Evolutionary conservation across 2,113 vertebrate genomes (phyloP).

Genomic region (Gasterosteus nipponicus): DNA sequence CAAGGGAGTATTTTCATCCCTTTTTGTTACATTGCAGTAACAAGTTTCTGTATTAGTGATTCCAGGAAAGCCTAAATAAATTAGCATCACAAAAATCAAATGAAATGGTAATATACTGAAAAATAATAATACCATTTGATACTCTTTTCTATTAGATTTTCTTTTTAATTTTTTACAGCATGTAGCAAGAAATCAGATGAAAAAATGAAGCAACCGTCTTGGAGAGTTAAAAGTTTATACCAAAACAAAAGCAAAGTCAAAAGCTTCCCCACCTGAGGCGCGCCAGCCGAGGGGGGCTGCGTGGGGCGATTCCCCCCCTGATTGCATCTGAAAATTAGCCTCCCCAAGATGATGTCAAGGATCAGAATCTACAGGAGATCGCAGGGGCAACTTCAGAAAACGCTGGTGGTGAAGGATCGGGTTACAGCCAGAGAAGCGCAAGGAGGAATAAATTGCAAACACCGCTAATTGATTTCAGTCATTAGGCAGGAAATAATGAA

Average conservation of each 20-base stretch:
- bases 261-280: constrained; percentile 89
- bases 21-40: background rate
- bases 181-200: background rate
- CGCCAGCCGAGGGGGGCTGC: constrained; percentile 77
- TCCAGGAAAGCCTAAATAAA: background rate
- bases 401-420: constrained; percentile 61
- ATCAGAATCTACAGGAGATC: constrained; percentile 92
- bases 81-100: background rate
- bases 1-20: background rate
- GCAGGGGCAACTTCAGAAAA: constrained; percentile 79
- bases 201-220: constrained; percentile 11
- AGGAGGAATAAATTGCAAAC: constrained; percentile 14
- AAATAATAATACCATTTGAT: background rate
- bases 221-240: background rate
- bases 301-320: constrained; percentile 81
- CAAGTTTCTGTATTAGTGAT: background rate
- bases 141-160: background rate
- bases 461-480: constrained; percentile 26
- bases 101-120: background rate
- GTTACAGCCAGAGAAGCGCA: constrained; percentile 44
- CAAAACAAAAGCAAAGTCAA: constrained; percentile 18
- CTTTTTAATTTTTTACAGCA: background rate
- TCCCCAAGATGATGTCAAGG: constrained; percentile 97
- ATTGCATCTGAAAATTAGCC: constrained; percentile 94
- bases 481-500: background rate